phyloP scores from a whole-genome alignment of 1,140 invertebrate species.

The Diorhabda elongata region DNA sequence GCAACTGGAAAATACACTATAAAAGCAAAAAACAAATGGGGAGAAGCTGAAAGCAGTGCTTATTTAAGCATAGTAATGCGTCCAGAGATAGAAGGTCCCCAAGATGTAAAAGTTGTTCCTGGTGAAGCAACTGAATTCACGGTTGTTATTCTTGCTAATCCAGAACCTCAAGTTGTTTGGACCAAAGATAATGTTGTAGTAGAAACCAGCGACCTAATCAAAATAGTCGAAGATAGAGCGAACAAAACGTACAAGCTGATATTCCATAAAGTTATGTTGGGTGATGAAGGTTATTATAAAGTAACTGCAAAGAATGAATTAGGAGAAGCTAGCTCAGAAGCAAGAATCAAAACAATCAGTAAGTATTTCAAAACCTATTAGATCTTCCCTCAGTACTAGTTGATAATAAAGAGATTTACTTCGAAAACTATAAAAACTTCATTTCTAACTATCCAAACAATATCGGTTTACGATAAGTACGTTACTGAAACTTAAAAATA shows the following conservation, averaged over 20 bases:
- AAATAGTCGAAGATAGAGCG: slow-evolving; percentile 59
- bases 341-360: slow-evolving; percentile 74
- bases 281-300: slow-evolving; percentile 77
- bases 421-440: no score
- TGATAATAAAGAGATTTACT: no score
- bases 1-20: slow-evolving; percentile 80
- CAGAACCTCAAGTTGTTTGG: slow-evolving; percentile 74
- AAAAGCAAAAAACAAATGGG: slow-evolving; percentile 74
- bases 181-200: slow-evolving; percentile 61
- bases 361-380: slow-evolving; percentile 43
- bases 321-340: slow-evolving; percentile 66
- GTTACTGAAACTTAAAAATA: no score
- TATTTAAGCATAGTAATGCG: slow-evolving; percentile 68
- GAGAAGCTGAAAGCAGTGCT: slow-evolving; percentile 64
- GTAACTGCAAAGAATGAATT: slow-evolving; percentile 70
- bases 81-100: slow-evolving; percentile 70
- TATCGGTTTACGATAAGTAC: no score
- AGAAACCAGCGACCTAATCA: slow-evolving; percentile 54
- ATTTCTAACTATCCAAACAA: no score
- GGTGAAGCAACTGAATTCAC: slow-evolving; percentile 68
- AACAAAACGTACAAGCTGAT: slow-evolving; percentile 64
- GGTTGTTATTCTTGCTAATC: slow-evolving; percentile 70
- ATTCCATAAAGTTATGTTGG: slow-evolving; percentile 62
- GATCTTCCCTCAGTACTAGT: no score
- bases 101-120: slow-evolving; percentile 67